These are phyloP conservation scores for Dipus sagitta DNA, from an alignment of 2,797 vertebrate species.

Conservation along the genomic window DNA sequence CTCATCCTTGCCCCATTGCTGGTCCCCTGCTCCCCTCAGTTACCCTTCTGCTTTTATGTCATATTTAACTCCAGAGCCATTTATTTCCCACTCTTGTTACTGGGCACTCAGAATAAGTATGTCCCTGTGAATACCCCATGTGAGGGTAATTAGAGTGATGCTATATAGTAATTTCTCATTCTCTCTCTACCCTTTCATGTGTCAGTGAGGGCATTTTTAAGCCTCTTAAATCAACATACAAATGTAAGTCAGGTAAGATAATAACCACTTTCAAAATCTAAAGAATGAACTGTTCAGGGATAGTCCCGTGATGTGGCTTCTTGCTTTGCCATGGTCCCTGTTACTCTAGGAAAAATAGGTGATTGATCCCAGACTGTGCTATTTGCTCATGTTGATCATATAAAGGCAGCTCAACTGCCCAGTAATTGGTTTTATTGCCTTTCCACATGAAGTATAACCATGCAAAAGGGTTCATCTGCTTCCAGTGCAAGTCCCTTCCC, in stretches of 20 bases:
- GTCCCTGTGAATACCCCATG: not conserved
- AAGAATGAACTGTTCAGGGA: not conserved
- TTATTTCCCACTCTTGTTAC: not conserved
- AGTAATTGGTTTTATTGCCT: constrained; percentile 69
- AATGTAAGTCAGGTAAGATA: not conserved
- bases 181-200: not conserved
- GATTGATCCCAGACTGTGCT: constrained; percentile 52
- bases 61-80: too few relatives aligned
- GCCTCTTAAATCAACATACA: not conserved
- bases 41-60: not conserved
- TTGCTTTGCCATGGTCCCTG: not conserved
- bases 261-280: not conserved
- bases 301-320: not conserved
- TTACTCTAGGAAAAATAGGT: not conserved
- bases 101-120: constrained; percentile 7
- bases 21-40: not conserved
- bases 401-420: constrained; percentile 55
- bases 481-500: constrained; percentile 69
- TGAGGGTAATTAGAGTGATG: not conserved
- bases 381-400: constrained; percentile 58
- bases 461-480: constrained; percentile 42
- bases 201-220: not conserved
- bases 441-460: constrained; percentile 29
- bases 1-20: not conserved
- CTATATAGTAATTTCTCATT: not conserved